A percentile compares a stretch with the other conserved stretches of the same genome.
phyloP scores from a whole-genome alignment of 2,797 vertebrate species.

The Chelon labrosus region DNA sequence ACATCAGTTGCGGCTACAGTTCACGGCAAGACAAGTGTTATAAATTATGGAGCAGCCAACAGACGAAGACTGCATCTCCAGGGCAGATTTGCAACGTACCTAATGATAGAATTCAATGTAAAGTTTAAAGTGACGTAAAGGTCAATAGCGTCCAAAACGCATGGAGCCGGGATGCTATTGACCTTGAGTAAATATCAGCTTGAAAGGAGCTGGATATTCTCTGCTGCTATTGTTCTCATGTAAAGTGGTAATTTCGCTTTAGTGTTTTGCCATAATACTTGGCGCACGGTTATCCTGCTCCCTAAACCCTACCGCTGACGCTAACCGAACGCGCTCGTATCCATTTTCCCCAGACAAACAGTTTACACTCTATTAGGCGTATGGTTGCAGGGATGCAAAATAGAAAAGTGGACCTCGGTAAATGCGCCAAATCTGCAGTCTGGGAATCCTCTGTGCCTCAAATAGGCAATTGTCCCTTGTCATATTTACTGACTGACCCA shows the following conservation, averaged over 20 bases:
- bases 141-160: conserved; percentile 59
- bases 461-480: conserved; percentile 56
- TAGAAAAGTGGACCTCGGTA: conserved; percentile 20
- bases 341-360: conserved; percentile 56
- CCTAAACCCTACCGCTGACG: conserved; percentile 4
- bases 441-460: conserved; percentile 21
- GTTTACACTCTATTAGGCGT: conserved; percentile 52
- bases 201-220: conserved; percentile 39
- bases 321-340: conserved; percentile 49
- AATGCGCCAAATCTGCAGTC: conserved; percentile 36
- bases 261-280: conserved; percentile 6
- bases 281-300: conserved; percentile 9
- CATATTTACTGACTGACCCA: conserved; percentile 55
- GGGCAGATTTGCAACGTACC: conserved; percentile 59
- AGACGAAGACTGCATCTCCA: conserved; percentile 63
- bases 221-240: conserved; percentile 1
- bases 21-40: conserved; percentile 59
- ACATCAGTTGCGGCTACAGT: conserved; percentile 63
- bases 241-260: conserved; percentile 14
- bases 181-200: conserved; percentile 70
- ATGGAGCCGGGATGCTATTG: conserved; percentile 31
- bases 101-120: conserved; percentile 59
- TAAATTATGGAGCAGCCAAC: conserved; percentile 77
- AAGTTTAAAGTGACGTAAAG: conserved; percentile 68
- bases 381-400: conserved; percentile 40